Conservation (phyloP, 2,113 vertebrate genomes). For the Cathartes aura region DNA sequence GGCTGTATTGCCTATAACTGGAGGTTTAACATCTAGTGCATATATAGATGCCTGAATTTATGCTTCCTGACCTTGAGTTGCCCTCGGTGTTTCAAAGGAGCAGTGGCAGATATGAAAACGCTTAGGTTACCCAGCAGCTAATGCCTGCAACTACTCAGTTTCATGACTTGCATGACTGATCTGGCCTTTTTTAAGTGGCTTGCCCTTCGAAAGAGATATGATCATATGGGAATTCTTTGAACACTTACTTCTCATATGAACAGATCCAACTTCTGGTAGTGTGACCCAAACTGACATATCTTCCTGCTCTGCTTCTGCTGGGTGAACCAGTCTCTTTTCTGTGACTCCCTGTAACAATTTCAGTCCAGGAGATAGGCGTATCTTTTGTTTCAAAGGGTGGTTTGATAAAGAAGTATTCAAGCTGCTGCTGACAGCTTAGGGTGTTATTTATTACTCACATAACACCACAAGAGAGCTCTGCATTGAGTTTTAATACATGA, state of each 20-base stretch:
- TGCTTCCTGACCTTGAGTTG: neutral
- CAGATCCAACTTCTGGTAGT: neutral
- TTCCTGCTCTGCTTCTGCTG: neutral
- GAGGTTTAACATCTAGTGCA: neutral
- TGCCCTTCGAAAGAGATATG: neutral
- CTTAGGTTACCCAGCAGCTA: neutral
- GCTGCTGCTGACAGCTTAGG: neutral
- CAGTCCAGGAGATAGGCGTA: neutral
- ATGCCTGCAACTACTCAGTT: neutral
- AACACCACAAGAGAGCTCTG: neutral
- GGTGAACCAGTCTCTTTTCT: neutral
- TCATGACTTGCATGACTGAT: neutral
- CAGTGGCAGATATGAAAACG: neutral
- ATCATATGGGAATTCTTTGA: neutral
- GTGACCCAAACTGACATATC: neutral
- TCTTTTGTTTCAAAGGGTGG: neutral
- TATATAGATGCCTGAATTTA: neutral
- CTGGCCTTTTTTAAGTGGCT: neutral
- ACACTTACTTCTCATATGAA: neutral
- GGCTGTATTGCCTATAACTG: neutral
- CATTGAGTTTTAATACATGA: neutral
- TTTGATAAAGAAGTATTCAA: neutral
- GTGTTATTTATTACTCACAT: neutral
- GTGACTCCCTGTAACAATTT: neutral
- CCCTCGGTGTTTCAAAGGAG: neutral